Conservation (phyloP, 2,113 vertebrate species). For the Centrocercus urophasianus region DNA sequence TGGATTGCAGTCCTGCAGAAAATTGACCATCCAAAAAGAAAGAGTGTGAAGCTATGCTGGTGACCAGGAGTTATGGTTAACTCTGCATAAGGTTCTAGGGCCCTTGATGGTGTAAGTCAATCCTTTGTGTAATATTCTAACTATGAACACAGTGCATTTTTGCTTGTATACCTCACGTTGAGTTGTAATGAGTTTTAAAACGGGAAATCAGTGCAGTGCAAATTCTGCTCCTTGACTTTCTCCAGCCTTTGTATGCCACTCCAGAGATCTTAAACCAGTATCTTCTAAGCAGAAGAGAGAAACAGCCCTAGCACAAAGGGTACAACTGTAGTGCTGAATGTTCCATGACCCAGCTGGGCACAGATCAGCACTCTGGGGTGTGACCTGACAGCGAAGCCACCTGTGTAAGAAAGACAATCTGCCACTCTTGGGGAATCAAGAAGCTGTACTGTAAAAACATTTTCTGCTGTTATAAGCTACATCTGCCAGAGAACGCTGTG, state of each 20-base stretch:
- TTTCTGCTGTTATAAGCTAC: neutral
- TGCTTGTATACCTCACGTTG: neutral
- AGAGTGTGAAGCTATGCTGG: fast-evolving
- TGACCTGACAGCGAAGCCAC: neutral
- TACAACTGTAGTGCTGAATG: neutral
- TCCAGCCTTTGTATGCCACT: neutral
- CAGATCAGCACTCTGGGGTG: neutral
- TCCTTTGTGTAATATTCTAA: neutral
- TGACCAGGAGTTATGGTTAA: neutral
- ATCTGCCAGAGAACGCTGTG: neutral
- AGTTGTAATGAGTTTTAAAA: neutral
- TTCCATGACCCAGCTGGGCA: neutral
- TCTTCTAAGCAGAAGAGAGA: neutral
- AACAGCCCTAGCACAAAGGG: neutral
- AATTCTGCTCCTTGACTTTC: neutral
- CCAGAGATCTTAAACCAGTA: neutral
- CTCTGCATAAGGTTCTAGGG: neutral
- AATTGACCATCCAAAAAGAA: neutral
- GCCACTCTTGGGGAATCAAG: neutral
- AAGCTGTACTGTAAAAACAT: neutral
- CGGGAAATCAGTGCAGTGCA: neutral
- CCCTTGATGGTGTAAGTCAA: neutral
- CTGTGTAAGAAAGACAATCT: neutral
- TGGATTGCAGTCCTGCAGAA: neutral
- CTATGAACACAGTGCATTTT: neutral